Evolutionary conservation across 2,797 vertebrate genomes (phyloP), one percentile per base, ranked within the genome.

Genomic region (Babyrousa celebensis): DNA sequence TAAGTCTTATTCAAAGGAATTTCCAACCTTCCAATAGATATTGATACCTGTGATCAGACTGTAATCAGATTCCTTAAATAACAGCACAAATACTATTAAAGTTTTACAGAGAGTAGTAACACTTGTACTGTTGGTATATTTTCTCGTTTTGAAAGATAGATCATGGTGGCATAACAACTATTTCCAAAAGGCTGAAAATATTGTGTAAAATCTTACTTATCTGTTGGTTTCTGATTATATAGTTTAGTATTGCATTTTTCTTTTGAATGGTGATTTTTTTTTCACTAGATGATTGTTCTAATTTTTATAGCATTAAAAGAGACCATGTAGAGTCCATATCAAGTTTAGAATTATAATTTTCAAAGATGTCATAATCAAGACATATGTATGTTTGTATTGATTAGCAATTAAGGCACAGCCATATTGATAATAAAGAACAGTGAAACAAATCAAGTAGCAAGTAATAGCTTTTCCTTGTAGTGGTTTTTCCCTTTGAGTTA

Each of bases 331-430:
- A 20, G n/a, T 62, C n/a, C 87, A 63, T 72, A 86, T 78, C 25
- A 91, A 89, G 29, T 83, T 96, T 54, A 83, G 65, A 87, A 94
- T 92, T 72, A 48, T 21, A 85, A 54, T 87, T 89, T 87, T 75
- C 43, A 87, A 54, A 90, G 94, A 70, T 74, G 20, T 92, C 43
- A 65, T n/a, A 40, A 48, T 79, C 70, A 95, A 75, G 25, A 94
- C 23, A 48, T 36, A n/a, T 11, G 48, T 36, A 52, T 4, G 36
- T 36, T 36, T 36, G 20, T 62, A n/a, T 56, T 36, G 58, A 86
- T 54, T 83, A 43, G 6, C 63, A 67, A 82, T 89, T 77, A 94
- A 85, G 63, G 14, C 27, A 78, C 10, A 82, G 18, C 27, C 14
- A 20, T 82, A 48, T 96, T 40, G 29, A 0, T 80, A 36, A 56